phyloP scores from a whole-genome alignment of 1,140 invertebrate genomes.

The Drosophila novamexicana region DNA sequence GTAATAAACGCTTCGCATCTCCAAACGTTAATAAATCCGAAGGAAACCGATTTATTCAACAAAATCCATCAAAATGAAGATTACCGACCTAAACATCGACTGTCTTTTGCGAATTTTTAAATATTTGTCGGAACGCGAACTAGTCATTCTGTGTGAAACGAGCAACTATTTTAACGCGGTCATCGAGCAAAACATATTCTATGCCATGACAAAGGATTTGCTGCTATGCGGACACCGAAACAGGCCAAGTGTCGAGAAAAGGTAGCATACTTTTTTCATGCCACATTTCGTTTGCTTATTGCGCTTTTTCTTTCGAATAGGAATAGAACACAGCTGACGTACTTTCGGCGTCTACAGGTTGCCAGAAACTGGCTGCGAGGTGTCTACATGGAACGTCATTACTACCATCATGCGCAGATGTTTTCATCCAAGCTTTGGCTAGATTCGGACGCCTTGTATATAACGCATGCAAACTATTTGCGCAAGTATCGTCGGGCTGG shows the following conservation, averaged over 20 bases:
- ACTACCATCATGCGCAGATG: slow-evolving; percentile 74
- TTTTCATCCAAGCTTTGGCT: slow-evolving; percentile 73
- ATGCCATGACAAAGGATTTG: slow-evolving; percentile 54
- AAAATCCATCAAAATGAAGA: slow-evolving; percentile 34
- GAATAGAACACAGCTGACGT: slow-evolving; percentile 52
- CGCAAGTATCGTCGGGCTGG: slow-evolving; percentile 62
- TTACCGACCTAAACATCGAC: slow-evolving; percentile 69
- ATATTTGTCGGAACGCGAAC: slow-evolving; percentile 62
- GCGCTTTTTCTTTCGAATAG: slow-evolving; percentile 23
- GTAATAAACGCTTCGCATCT: background rate
- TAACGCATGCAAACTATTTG: slow-evolving; percentile 67
- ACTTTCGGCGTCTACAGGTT: slow-evolving; percentile 61
- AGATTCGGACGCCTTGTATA: slow-evolving; percentile 60
- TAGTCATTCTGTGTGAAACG: slow-evolving; percentile 56
- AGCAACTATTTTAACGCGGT: slow-evolving; percentile 43
- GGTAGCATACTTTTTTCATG: slow-evolving; percentile 33
- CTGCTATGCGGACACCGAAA: slow-evolving; percentile 73
- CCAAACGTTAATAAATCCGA: background rate
- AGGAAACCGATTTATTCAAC: background rate
- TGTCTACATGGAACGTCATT: slow-evolving; percentile 60
- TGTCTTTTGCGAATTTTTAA: slow-evolving; percentile 68
- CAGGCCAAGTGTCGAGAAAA: slow-evolving; percentile 41
- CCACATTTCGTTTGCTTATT: background rate
- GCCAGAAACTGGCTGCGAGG: slow-evolving; percentile 71
- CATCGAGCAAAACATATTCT: slow-evolving; percentile 64